Percentiles rank a stretch among this genome's conserved stretches.
Evolutionary conservation across 2,113 vertebrate genomes (phyloP).

Genomic region (Rhegmatorhina hoffmannsi): DNA sequence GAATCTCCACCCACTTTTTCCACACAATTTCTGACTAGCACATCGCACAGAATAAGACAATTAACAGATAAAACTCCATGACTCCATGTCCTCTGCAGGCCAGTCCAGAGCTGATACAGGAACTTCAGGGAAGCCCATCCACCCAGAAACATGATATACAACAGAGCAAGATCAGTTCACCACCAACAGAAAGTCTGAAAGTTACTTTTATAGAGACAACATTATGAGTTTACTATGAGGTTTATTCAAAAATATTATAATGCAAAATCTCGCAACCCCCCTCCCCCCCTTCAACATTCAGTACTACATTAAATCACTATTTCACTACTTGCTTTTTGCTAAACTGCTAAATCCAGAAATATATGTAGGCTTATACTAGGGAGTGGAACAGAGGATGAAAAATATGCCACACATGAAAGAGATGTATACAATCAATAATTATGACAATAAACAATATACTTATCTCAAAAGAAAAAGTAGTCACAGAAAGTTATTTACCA

Average conservation of each 20-base stretch:
- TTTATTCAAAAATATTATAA: not conserved
- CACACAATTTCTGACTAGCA: not conserved
- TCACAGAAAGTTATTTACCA: not conserved
- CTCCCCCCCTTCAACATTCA: not conserved
- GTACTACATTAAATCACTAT: not conserved
- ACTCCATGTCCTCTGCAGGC: rapidly evolving
- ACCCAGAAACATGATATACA: not conserved
- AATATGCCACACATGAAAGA: not conserved
- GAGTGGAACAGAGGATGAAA: not conserved
- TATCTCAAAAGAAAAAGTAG: not conserved
- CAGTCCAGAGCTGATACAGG: not conserved
- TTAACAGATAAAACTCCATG: not conserved
- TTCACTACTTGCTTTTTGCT: not conserved
- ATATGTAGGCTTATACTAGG: not conserved
- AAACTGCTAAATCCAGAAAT: not conserved
- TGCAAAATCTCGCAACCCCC: not conserved
- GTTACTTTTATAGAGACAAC: not conserved
- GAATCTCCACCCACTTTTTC: not conserved
- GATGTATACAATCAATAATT: not conserved
- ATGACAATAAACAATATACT: not conserved
- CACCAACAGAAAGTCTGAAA: not conserved
- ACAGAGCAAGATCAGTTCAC: not conserved
- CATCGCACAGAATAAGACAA: not conserved
- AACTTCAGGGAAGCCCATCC: not conserved
- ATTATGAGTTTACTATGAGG: not conserved